phyloP scores from a whole-genome alignment of 2,113 vertebrate species.

The Percina caprodes region DNA sequence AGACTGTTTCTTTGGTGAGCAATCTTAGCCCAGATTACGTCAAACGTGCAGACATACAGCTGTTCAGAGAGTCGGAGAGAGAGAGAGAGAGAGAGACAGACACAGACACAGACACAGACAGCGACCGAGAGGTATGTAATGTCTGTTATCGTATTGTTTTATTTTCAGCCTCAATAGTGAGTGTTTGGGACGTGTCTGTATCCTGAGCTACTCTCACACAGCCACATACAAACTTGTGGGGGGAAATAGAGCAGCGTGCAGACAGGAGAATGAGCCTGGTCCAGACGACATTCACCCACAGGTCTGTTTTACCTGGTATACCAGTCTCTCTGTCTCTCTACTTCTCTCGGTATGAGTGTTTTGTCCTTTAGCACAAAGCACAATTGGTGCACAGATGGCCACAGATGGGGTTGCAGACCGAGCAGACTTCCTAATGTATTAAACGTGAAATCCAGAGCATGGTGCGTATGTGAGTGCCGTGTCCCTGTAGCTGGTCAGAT shows the following conservation, averaged over 20 bases:
- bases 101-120: constrained; percentile 40
- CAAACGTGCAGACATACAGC: constrained; percentile 69
- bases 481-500: constrained; percentile 84
- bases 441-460: constrained; percentile 81
- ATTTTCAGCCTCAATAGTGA: constrained; percentile 39
- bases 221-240: constrained; percentile 34
- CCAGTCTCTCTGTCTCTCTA: not conserved
- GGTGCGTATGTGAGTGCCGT: constrained; percentile 68
- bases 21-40: constrained; percentile 72
- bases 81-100: constrained; percentile 37
- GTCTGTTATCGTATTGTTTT: constrained; percentile 38
- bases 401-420: constrained; percentile 77
- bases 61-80: constrained; percentile 59
- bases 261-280: not conserved
- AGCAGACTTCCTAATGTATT: constrained; percentile 84
- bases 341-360: constrained; percentile 48
- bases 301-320: constrained; percentile 33
- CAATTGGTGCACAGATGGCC: constrained; percentile 82
- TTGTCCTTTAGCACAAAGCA: constrained; percentile 74
- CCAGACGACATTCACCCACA: constrained; percentile 41
- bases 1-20: constrained; percentile 71
- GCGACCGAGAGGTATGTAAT: constrained; percentile 43
- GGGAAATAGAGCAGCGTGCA: constrained; percentile 33
- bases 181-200: constrained; percentile 33
- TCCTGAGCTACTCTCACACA: constrained; percentile 41